A percentile compares a stretch with the other conserved stretches of the same genome.
Conservation (phyloP, 35 echinoderm and acorn worm species). For the Chiridota heheva region DNA sequence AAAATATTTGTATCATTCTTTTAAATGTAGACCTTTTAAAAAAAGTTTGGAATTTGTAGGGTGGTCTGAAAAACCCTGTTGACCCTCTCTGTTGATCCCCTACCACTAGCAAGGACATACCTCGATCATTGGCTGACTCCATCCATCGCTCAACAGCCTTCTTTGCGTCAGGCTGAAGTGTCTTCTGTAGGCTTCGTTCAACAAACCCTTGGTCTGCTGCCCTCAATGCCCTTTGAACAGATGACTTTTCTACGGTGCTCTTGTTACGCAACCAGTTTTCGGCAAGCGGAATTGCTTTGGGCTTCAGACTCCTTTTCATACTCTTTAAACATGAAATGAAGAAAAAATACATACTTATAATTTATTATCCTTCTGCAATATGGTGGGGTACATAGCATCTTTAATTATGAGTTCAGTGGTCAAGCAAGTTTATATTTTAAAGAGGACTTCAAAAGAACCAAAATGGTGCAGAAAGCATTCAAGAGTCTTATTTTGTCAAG, state of each 20-base stretch:
- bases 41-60: too few relatives aligned
- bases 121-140: conserved; percentile 66
- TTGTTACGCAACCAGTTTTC: conserved; percentile 66
- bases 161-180: conserved; percentile 72
- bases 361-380: too few relatives aligned
- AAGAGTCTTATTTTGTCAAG: too few relatives aligned
- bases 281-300: conserved; percentile 70
- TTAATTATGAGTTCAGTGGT: too few relatives aligned
- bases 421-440: too few relatives aligned
- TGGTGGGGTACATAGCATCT: too few relatives aligned
- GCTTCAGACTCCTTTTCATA: conserved; percentile 52
- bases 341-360: too few relatives aligned
- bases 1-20: too few relatives aligned
- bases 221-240: conserved; percentile 56
- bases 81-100: not conserved
- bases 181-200: conserved; percentile 50
- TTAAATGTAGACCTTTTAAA: too few relatives aligned
- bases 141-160: conserved; percentile 94
- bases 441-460: too few relatives aligned
- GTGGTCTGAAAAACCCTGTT: too few relatives aligned
- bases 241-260: conserved; percentile 29
- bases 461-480: too few relatives aligned
- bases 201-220: conserved; percentile 70
- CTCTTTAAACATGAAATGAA: conserved; percentile 6
- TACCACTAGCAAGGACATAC: conserved; percentile 5